These are phyloP conservation scores for Dunckerocampus dactyliophorus DNA, from an alignment of 2,113 vertebrate genomes.

Conservation along the genomic window DNA sequence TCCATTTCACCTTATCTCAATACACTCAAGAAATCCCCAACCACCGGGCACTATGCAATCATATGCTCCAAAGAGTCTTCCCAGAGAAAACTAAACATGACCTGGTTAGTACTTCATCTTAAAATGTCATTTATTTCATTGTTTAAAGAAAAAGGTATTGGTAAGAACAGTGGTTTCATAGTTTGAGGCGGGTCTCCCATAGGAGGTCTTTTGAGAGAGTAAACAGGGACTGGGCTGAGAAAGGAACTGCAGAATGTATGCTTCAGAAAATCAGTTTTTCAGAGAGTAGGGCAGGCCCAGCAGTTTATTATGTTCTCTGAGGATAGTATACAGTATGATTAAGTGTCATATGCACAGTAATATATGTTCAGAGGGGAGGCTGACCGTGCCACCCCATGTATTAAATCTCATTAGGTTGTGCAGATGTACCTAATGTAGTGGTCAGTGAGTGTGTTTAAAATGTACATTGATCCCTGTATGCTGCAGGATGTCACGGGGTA, in stretches of 20 bases:
- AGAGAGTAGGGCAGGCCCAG: too few species aligned
- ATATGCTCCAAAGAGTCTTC: slow-evolving; percentile 82
- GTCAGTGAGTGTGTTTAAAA: background rate
- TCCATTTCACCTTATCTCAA: slow-evolving; percentile 73
- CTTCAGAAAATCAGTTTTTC: too few species aligned
- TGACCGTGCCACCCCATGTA: background rate
- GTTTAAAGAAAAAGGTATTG: too few species aligned
- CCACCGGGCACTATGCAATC: slow-evolving; percentile 78
- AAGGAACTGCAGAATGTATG: too few species aligned
- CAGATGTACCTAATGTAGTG: background rate
- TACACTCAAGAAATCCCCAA: slow-evolving; percentile 76
- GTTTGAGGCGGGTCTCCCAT: too few species aligned
- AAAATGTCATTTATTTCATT: background rate
- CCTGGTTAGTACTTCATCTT: slow-evolving; percentile 76
- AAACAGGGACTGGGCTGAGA: too few species aligned
- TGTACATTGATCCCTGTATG: slow-evolving; percentile 51
- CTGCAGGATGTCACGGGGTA: slow-evolving; percentile 60
- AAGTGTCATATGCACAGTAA: too few species aligned
- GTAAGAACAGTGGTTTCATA: too few species aligned
- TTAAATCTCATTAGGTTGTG: background rate
- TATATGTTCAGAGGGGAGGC: too few species aligned
- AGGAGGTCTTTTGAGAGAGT: too few species aligned
- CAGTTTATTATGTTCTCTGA: too few species aligned
- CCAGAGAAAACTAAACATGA: slow-evolving; percentile 77
- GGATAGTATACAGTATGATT: too few species aligned